These are phyloP conservation scores for Acanthosoma haemorrhoidale DNA, from an alignment of 2,888 invertebrate genomes.

Conservation along the genomic window DNA sequence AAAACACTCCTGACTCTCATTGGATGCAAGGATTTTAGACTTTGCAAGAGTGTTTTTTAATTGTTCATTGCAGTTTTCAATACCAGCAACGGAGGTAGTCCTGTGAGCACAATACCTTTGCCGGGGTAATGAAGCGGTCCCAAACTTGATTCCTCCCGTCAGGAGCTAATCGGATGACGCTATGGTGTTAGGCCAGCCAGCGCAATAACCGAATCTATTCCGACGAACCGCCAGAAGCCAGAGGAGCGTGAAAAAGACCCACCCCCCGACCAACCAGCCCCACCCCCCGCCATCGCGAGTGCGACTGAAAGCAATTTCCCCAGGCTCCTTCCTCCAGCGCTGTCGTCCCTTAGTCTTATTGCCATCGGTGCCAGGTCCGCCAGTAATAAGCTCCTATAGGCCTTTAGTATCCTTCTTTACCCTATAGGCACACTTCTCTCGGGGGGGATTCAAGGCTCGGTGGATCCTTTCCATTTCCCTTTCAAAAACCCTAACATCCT, in stretches of 20 bases:
- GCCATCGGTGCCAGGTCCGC: slow-evolving; percentile 2
- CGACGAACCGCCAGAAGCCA: not conserved
- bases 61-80: too few relatives aligned
- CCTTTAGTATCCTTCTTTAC: slow-evolving; percentile 10
- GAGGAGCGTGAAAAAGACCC: not conserved
- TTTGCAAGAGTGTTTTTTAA: too few relatives aligned
- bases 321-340: not conserved
- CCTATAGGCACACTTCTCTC: not conserved
- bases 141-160: too few relatives aligned
- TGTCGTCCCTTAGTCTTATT: slow-evolving; percentile 11
- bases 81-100: too few relatives aligned
- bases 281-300: not conserved
- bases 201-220: not conserved
- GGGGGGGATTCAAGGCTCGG: not conserved
- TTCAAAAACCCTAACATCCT: slow-evolving; percentile 2
- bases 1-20: too few relatives aligned
- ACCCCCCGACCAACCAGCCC: too few relatives aligned
- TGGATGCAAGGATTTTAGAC: too few relatives aligned
- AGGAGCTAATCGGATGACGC: slow-evolving; percentile 1
- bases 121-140: too few relatives aligned
- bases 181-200: not conserved
- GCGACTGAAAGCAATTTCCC: slow-evolving; percentile 12
- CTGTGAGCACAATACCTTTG: too few relatives aligned
- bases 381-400: slow-evolving; percentile 2
- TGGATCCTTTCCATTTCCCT: not conserved